Conservation (phyloP, 2,888 invertebrate species). For the Tenthredo scrophulariae region DNA sequence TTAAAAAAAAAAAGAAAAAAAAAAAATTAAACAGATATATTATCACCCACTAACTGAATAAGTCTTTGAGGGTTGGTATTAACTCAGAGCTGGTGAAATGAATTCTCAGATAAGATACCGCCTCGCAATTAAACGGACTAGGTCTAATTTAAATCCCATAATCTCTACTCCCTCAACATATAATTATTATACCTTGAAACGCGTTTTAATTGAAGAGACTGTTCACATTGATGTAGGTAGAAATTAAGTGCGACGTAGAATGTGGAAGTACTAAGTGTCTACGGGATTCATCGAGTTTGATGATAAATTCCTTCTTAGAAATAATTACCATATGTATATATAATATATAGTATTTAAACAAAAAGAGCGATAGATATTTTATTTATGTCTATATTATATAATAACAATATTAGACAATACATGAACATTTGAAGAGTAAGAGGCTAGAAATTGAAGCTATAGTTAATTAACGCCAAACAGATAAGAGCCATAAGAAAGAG, state of each 20-base stretch:
- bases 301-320: neutral
- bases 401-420: no score
- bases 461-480: no score
- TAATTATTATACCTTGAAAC: conserved; percentile 1
- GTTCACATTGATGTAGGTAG: neutral
- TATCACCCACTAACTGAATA: neutral
- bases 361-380: no score
- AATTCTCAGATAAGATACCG: conserved; percentile 47
- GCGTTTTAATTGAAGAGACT: conserved; percentile 1
- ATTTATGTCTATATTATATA: no score
- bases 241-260: neutral
- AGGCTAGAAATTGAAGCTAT: no score
- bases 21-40: no score
- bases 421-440: no score
- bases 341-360: no score
- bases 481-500: no score
- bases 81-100: conserved; percentile 22
- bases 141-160: conserved; percentile 50
- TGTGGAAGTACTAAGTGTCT: neutral
- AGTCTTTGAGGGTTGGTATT: neutral
- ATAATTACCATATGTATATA: no score
- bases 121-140: conserved; percentile 44
- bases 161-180: neutral
- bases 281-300: neutral
- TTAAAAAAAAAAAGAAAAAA: no score